Evolutionary conservation across 1,140 invertebrate genomes (phyloP), one percentile per base, ranked within the genome.

Genomic region (Meteorus sp.): DNA sequence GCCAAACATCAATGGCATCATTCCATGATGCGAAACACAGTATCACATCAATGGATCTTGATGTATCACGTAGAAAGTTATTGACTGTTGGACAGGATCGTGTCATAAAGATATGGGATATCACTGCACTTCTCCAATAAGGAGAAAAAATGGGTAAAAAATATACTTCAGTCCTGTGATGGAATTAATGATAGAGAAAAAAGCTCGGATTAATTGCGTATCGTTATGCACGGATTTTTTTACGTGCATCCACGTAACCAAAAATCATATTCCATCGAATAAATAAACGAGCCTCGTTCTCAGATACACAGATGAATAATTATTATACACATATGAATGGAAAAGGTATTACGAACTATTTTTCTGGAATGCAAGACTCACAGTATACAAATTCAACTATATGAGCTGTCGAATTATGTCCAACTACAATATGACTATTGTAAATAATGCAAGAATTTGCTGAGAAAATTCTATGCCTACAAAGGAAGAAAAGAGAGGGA

Each of bases 21-120:
- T 96, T 96, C 77, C 93, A 97, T 75, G 96, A 99, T 79, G 89
- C 91, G 43, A 95, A 96, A 80, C 96, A 99, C 76, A 90, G 87
- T 54, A 88, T 98, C 62, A 85, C 90, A 2, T 87, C 87, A 41
- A 92, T 98, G 87, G 86, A 92, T 79, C 78, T 98, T 23, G 95
- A 99, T 81, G 92, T 94, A 74, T 85, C 90, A 23, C 86, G 88
- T 5, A 89, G 88, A 70, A 86, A 89, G 69, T 84, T 98, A 59
- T 82, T 97, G 35, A 98, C 96, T 6, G 90, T 97, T 43, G 96
- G 96, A 9, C 92, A 94, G 73, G 95, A 99, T 81, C 85, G 93
- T 59, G 81, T 97, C 56, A 95, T 98, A 64, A 97, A 98, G 84
- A 89, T 98, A 64, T 89, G 88, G 88, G 88, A 90, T 68, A 82